These are phyloP conservation scores for Trachemys scripta DNA, from an alignment of 2,113 vertebrate genomes.

Conservation along the genomic window DNA sequence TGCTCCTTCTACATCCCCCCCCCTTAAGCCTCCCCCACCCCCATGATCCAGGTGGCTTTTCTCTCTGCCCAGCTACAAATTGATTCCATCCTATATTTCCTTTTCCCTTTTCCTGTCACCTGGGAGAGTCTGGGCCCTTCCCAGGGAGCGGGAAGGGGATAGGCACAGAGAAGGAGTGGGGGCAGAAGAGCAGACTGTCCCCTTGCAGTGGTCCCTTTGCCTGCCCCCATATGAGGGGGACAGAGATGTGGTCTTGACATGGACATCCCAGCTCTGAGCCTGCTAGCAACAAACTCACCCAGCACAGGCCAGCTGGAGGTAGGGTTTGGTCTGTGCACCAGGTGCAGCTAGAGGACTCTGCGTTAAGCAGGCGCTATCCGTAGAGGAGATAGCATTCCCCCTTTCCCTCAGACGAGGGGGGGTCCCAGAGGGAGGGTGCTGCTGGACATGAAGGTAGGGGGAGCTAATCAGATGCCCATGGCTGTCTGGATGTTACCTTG, in stretches of 20 bases:
- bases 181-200: background rate
- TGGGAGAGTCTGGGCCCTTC: background rate
- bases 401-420: background rate
- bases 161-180: background rate
- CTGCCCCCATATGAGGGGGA: background rate
- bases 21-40: background rate
- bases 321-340: background rate
- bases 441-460: background rate
- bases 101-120: background rate
- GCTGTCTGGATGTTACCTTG: background rate
- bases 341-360: background rate
- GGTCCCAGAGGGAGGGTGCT: background rate
- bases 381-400: too few relatives aligned
- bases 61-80: background rate
- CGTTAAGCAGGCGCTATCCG: background rate
- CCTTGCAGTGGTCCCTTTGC: background rate
- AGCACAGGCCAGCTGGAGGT: background rate
- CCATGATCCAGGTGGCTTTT: background rate
- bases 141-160: accelerated
- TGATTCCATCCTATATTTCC: background rate
- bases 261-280: background rate
- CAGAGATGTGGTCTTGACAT: background rate
- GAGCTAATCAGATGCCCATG: background rate
- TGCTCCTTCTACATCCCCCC: background rate
- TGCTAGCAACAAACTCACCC: background rate